These are phyloP conservation scores for Temnothorax rugatulus DNA, from an alignment of 2,888 invertebrate genomes.

Conservation along the genomic window DNA sequence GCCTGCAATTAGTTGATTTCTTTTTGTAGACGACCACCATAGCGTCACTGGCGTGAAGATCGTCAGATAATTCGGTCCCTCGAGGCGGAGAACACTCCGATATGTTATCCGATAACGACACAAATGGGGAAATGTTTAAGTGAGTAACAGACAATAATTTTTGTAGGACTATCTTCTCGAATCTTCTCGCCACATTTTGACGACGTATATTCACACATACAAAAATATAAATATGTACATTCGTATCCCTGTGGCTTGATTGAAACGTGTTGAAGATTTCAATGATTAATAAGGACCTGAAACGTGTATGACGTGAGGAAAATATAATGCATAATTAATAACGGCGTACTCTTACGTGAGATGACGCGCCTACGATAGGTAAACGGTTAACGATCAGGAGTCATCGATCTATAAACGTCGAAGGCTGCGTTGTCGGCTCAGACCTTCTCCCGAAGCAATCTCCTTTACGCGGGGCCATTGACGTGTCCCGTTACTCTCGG, in stretches of 20 bases:
- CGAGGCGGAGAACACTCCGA: constrained; percentile 1
- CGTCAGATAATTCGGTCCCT: constrained; percentile 72
- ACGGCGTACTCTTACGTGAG: constrained; percentile 4
- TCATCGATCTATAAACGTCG: constrained; percentile 42
- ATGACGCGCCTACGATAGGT: background rate
- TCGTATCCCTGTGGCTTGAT: background rate
- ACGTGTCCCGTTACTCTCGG: constrained; percentile 67
- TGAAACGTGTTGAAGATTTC: constrained; percentile 1
- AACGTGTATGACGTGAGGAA: background rate
- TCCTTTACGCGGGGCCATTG: constrained; percentile 44
- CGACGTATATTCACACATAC: background rate
- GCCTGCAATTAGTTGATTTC: constrained; percentile 72
- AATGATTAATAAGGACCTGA: constrained; percentile 2
- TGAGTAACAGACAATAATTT: constrained; percentile 18
- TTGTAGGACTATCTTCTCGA: background rate
- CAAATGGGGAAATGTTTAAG: constrained; percentile 24
- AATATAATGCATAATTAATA: constrained; percentile 38
- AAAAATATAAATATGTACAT: background rate
- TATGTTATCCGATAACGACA: constrained; percentile 28
- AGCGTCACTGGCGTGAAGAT: constrained; percentile 84
- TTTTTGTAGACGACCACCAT: constrained; percentile 48
- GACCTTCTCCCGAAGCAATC: constrained; percentile 20
- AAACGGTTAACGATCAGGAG: constrained; percentile 41
- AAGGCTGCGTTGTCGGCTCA: constrained; percentile 27
- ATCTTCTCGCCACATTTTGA: background rate